Evolutionary conservation across 37 sponge, comb jelly and placozoan genomes (phyloP).

Genomic region (Chondrosia reniformis): DNA sequence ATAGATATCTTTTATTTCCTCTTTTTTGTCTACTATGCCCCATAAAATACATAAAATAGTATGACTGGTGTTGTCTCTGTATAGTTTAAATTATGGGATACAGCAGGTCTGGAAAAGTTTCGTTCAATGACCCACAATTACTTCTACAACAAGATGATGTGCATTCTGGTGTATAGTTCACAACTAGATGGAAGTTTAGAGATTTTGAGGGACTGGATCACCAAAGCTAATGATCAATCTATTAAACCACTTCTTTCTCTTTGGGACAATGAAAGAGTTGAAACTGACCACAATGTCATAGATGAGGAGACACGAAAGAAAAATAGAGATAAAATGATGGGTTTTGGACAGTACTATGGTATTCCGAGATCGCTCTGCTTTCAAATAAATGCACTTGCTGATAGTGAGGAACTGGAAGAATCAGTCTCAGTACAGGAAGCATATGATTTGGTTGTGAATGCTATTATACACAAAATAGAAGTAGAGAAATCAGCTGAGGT

Average conservation of each 20-base stretch:
- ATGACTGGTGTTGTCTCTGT: no score
- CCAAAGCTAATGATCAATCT: not conserved
- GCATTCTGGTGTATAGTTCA: slow-evolving; percentile 24
- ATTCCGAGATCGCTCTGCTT: not conserved
- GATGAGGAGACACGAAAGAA: not conserved
- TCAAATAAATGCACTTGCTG: not conserved
- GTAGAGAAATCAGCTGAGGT: no score
- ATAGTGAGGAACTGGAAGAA: not conserved
- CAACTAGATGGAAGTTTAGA: not conserved
- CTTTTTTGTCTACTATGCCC: no score
- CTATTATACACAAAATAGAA: not conserved
- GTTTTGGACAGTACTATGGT: not conserved
- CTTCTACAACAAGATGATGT: not conserved
- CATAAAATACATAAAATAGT: no score
- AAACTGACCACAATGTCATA: not conserved
- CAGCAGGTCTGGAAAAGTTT: slow-evolving; percentile 19
- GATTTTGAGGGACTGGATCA: slow-evolving; percentile 17
- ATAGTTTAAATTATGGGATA: slow-evolving; percentile 37
- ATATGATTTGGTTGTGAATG: not conserved
- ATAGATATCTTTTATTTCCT: no score
- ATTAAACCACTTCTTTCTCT: not conserved
- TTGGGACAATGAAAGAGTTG: not conserved
- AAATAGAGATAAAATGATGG: not conserved
- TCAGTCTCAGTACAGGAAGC: not conserved
- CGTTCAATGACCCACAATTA: slow-evolving; percentile 35